phyloP scores from a whole-genome alignment of 2,113 vertebrate species.

The Orthonyx spaldingii region DNA sequence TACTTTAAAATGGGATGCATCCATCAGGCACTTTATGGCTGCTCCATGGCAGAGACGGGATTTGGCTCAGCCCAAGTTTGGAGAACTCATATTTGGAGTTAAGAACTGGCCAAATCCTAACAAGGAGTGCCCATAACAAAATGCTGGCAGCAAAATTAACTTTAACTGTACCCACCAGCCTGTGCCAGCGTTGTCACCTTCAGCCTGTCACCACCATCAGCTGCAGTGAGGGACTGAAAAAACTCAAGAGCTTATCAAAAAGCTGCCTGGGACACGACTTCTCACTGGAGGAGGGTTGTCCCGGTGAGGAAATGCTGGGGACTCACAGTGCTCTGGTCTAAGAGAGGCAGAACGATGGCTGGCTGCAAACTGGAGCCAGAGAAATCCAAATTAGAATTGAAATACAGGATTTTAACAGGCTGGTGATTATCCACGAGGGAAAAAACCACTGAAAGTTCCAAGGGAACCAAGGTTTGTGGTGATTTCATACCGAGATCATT shows the following conservation, averaged over 20 bases:
- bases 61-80: not conserved
- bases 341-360: not conserved
- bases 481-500: not conserved
- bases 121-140: not conserved
- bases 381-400: not conserved
- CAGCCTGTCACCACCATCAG: not conserved
- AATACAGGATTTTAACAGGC: rapidly evolving
- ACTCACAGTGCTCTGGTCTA: not conserved
- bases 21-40: not conserved
- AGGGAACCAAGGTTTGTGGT: not conserved
- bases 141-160: not conserved
- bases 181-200: not conserved
- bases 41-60: no score
- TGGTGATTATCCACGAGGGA: not conserved
- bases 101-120: not conserved
- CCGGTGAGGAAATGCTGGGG: not conserved
- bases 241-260: not conserved
- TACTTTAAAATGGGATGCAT: not conserved
- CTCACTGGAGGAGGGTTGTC: not conserved
- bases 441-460: not conserved
- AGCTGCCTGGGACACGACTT: not conserved
- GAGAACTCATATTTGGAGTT: not conserved
- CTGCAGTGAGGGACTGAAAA: not conserved
- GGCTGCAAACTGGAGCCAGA: not conserved
- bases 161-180: not conserved